Percentiles rank a stretch among this genome's conserved stretches.
Conservation (phyloP, 2,888 invertebrate genomes). For the Drosophila nigricruria region DNA sequence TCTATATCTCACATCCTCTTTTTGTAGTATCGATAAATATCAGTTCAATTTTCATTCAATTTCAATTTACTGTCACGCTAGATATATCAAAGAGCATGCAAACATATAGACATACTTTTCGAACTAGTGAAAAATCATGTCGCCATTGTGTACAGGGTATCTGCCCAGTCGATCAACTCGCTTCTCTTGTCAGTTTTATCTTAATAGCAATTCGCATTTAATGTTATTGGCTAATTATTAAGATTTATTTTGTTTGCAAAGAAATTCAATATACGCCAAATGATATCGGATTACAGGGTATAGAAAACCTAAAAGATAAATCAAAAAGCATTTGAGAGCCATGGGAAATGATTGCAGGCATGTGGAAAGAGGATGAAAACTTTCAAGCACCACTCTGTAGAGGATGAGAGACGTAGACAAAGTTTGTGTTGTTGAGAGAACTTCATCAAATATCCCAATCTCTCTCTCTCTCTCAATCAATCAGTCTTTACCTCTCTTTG, state of each 20-base stretch:
- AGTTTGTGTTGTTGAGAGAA: neutral
- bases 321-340: neutral
- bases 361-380: neutral
- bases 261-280: neutral
- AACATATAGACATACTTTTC: too few species aligned
- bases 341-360: neutral
- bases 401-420: neutral
- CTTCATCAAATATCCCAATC: neutral
- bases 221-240: slow-evolving; percentile 2
- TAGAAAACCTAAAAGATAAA: neutral
- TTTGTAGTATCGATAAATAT: too few species aligned
- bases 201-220: neutral
- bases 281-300: neutral
- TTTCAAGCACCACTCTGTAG: neutral
- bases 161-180: too few species aligned
- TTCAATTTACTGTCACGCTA: too few species aligned
- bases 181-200: neutral
- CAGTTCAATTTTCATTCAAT: too few species aligned
- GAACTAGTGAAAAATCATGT: too few species aligned
- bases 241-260: neutral
- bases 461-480: neutral
- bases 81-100: too few species aligned
- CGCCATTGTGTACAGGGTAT: neutral
- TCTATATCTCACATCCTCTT: too few species aligned
- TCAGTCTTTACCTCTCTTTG: too few species aligned